Percentiles rank a stretch among this genome's conserved stretches.
Evolutionary conservation across 2,113 vertebrate genomes (phyloP).

Genomic region (Miniopterus natalensis): DNA sequence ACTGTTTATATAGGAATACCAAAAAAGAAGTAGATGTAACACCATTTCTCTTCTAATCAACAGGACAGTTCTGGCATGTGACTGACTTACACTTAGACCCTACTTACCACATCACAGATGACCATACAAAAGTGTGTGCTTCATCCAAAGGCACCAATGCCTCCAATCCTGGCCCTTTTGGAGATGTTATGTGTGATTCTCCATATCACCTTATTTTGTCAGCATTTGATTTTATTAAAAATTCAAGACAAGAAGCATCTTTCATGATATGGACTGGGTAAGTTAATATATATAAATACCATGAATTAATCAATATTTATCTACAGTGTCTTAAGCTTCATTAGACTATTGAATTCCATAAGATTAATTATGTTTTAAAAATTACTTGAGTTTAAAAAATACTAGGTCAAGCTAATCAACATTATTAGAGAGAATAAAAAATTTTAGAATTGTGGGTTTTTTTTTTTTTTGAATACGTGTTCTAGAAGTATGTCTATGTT

Average conservation of each 20-base stretch:
- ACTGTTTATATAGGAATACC: background rate
- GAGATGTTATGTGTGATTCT: slow-evolving; percentile 96
- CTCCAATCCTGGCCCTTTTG: slow-evolving; percentile 92
- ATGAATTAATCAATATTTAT: background rate
- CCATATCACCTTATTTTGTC: slow-evolving; percentile 96
- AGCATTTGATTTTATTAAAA: slow-evolving; percentile 93
- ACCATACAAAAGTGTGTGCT: slow-evolving; percentile 94
- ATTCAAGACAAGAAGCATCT: slow-evolving; percentile 88
- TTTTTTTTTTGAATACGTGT: background rate
- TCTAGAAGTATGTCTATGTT: background rate
- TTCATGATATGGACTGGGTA: slow-evolving; percentile 99
- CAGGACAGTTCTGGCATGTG: slow-evolving; percentile 97
- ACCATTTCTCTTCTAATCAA: slow-evolving; percentile 79
- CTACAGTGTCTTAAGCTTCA: background rate
- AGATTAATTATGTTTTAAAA: slow-evolving; percentile 11
- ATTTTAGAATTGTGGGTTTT: background rate
- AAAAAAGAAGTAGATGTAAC: slow-evolving; percentile 64
- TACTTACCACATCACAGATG: slow-evolving; percentile 92
- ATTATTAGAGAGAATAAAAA: background rate
- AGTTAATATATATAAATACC: slow-evolving; percentile 79
- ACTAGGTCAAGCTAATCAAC: background rate
- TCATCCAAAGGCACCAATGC: slow-evolving; percentile 95
- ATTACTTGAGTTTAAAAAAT: slow-evolving; percentile 41
- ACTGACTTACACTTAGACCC: slow-evolving; percentile 98
- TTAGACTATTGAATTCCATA: background rate